Conservation (phyloP, 2,888 invertebrate genomes). For the Schrankia costaestrigalis region DNA sequence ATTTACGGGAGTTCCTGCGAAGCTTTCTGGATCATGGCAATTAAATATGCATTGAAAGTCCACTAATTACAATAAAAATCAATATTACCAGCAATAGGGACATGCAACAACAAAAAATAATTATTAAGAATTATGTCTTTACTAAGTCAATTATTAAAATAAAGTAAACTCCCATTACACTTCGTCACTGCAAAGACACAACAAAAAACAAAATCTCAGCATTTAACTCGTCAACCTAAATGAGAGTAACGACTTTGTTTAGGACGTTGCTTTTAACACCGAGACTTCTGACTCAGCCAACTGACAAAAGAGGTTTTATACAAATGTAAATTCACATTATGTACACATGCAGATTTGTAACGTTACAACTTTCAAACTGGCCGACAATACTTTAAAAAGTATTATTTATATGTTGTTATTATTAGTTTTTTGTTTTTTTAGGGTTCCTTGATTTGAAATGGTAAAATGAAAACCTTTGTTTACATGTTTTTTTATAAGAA, state of each 20-base stretch:
- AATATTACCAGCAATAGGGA: no score
- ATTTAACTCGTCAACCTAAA: constrained; percentile 39
- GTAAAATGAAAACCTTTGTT: no score
- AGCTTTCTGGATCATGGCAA: no score
- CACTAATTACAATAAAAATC: no score
- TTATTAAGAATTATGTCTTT: no score
- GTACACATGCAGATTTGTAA: constrained; percentile 69
- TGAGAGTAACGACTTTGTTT: constrained; percentile 40
- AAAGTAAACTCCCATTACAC: no score
- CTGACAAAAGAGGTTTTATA: constrained; percentile 63
- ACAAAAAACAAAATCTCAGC: constrained; percentile 6
- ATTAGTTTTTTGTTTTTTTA: constrained; percentile 18
- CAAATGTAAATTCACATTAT: constrained; percentile 73
- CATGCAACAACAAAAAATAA: no score
- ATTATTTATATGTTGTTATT: constrained; percentile 26
- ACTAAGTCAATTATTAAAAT: no score
- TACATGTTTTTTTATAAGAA: no score
- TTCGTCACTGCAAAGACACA: neutral
- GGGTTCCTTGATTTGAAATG: constrained; percentile 7
- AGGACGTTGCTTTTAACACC: constrained; percentile 67
- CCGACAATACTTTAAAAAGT: constrained; percentile 27
- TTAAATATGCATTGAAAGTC: no score
- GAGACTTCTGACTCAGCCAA: constrained; percentile 53
- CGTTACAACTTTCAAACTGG: constrained; percentile 39
- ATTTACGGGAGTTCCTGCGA: no score